Percentiles rank a stretch among this genome's conserved stretches.
phyloP scores from a whole-genome alignment of 2,888 invertebrate species.

The Liodrosophila aerea region DNA sequence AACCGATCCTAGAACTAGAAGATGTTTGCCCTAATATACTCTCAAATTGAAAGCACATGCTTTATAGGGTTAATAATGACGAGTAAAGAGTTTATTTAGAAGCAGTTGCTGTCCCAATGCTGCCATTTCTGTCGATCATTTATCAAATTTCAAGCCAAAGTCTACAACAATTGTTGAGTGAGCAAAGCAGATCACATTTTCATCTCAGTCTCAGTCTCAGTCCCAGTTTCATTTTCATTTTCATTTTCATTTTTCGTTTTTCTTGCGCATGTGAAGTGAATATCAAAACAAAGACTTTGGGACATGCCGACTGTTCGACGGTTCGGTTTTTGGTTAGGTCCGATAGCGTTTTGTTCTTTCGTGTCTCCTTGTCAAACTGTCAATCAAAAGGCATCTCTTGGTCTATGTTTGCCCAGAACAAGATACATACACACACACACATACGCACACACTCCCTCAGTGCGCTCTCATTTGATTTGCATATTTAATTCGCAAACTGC shows the following conservation, averaged over 20 bases:
- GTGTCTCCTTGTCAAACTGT: slow-evolving; percentile 59
- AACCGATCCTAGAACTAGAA: too few species aligned
- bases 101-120: slow-evolving; percentile 10
- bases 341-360: slow-evolving; percentile 38
- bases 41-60: not conserved
- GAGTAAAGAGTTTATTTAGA: too few species aligned
- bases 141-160: slow-evolving; percentile 72
- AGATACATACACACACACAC: not conserved
- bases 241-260: slow-evolving; percentile 12
- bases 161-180: slow-evolving; percentile 42
- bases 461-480: slow-evolving; percentile 21
- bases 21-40: not conserved
- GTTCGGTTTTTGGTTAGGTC: slow-evolving; percentile 22
- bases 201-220: slow-evolving; percentile 6
- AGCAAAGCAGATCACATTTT: slow-evolving; percentile 67
- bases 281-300: slow-evolving; percentile 66
- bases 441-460: not conserved
- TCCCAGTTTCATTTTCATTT: slow-evolving; percentile 4
- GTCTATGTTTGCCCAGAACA: slow-evolving; percentile 32
- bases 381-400: slow-evolving; percentile 62
- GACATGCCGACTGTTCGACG: slow-evolving; percentile 18
- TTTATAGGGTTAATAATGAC: too few species aligned
- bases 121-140: slow-evolving; percentile 56
- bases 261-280: slow-evolving; percentile 56
- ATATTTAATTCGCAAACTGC: slow-evolving; percentile 35